Evolutionary conservation across 1,140 invertebrate species (phyloP).

Genomic region (Musca vetustissima): DNA sequence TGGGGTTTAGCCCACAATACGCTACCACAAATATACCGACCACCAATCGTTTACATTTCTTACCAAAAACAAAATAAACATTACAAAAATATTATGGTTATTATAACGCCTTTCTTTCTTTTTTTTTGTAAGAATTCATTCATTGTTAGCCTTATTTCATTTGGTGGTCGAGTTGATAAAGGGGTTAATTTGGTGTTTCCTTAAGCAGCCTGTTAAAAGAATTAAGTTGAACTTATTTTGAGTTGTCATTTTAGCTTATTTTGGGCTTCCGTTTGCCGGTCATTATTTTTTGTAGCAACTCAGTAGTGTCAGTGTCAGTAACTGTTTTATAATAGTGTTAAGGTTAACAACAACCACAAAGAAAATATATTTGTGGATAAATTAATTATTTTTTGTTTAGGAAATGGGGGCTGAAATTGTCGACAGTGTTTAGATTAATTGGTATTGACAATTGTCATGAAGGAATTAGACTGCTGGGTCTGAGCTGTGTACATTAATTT

Average conservation of each 20-base stretch:
- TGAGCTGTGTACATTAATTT: too few relatives aligned
- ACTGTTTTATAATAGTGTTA: too few relatives aligned
- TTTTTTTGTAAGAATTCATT: neutral
- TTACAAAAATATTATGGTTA: conserved; percentile 20
- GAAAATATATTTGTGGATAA: too few relatives aligned
- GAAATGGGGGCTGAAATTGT: too few relatives aligned
- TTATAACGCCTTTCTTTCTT: conserved; percentile 16
- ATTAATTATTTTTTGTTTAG: too few relatives aligned
- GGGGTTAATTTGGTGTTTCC: neutral
- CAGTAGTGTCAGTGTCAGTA: neutral
- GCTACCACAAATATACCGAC: neutral
- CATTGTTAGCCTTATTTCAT: neutral
- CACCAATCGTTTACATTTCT: neutral
- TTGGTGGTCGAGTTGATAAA: neutral
- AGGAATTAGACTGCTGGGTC: too few relatives aligned
- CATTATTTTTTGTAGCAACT: neutral
- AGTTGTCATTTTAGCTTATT: conserved; percentile 1
- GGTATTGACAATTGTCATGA: too few relatives aligned
- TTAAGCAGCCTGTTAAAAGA: neutral
- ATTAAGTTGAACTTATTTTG: conserved; percentile 17
- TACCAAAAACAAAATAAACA: neutral
- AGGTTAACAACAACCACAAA: too few relatives aligned
- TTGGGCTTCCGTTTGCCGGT: neutral
- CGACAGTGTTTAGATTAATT: too few relatives aligned
- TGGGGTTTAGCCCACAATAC: too few relatives aligned